Evolutionary conservation across 2,888 invertebrate genomes (phyloP), one percentile per base, ranked within the genome.

Genomic region (Nesidiocoris tenuis): DNA sequence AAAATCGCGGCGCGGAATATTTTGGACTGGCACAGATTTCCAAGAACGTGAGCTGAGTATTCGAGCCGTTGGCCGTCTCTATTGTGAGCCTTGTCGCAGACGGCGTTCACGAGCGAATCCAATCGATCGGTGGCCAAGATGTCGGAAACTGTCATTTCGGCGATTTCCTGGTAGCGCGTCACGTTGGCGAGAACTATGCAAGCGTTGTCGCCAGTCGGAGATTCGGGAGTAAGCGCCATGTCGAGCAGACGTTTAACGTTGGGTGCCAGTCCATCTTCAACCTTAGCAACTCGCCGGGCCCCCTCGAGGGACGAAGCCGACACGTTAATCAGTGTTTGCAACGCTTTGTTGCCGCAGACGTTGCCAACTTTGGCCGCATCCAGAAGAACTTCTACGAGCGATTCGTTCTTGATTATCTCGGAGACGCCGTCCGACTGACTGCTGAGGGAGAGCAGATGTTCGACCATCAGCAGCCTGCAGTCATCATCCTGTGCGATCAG

Each of bases 1-100:
- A 75, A 55, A 2, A 75, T 23, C 39, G 22, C 24, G 18, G 83
- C 84, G 84, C 54, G 83, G 81, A 81, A 87, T 86, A 24, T 65
- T n/a, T 24, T 5, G 9, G 71, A 76, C 56, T 78, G 78, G 5
- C 65, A 61, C 22, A 78, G 65, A 75, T 78, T 78, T 23, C 76
- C 78, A 23, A 78, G 68, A 16, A 76, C 56, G 19, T 75, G 78
- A 18, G 66, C 59, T 23, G 75, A 74, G 66, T 76, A 71, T 12
- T 71, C 66, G 57, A 78, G 65, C 17, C 61, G 74, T 54, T 54
- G 63, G 3, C 76, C 63, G 19, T 22, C 61, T 7, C 7, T 22
- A 55, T 78, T 78, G 61, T 61, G 76, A 5, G 66, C 61, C 61
- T 72, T 76, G 64, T 75, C 74, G 24, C 64, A 59, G 0, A 78